Conservation (phyloP, 2,797 vertebrate species). For the Sphenodon punctatus region DNA sequence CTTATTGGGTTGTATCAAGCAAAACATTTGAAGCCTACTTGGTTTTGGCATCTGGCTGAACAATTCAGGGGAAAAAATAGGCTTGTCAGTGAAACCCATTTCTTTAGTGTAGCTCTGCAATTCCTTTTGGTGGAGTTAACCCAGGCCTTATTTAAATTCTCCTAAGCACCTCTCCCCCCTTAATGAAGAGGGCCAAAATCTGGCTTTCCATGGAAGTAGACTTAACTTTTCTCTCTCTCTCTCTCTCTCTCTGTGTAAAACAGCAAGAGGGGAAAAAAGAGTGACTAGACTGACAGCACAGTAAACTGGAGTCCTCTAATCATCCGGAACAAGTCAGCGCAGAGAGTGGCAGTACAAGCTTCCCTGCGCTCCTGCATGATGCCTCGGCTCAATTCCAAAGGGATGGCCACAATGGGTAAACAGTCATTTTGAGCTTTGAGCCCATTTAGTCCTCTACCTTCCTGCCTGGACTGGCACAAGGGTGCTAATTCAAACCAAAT, state of each 20-base stretch:
- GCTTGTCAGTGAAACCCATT: conserved; percentile 3
- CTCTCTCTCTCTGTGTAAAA: not conserved
- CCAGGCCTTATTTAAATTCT: conserved; percentile 22
- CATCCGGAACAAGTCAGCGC: not conserved
- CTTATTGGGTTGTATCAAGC: conserved; percentile 55
- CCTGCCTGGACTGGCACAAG: conserved; percentile 49
- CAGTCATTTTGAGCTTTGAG: conserved; percentile 34
- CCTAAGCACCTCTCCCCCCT: not conserved
- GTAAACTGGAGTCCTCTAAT: not conserved
- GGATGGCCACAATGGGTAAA: conserved; percentile 6
- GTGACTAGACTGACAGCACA: not conserved
- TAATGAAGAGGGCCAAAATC: conserved; percentile 1
- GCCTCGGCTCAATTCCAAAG: not conserved
- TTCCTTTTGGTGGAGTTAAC: not conserved
- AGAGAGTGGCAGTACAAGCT: not conserved
- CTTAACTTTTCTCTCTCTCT: not conserved
- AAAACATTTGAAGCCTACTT: conserved; percentile 38
- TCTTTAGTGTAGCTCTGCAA: not conserved
- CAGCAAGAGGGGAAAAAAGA: not conserved
- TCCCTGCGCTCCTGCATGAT: not conserved
- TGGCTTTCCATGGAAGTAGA: not conserved
- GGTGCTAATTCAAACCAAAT: conserved; percentile 62
- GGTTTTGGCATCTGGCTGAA: conserved; percentile 4
- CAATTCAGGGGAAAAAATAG: conserved; percentile 49
- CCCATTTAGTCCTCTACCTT: conserved; percentile 47